Evolutionary conservation across 1,140 invertebrate genomes (phyloP).

Genomic region (Tetramorium alpestre): DNA sequence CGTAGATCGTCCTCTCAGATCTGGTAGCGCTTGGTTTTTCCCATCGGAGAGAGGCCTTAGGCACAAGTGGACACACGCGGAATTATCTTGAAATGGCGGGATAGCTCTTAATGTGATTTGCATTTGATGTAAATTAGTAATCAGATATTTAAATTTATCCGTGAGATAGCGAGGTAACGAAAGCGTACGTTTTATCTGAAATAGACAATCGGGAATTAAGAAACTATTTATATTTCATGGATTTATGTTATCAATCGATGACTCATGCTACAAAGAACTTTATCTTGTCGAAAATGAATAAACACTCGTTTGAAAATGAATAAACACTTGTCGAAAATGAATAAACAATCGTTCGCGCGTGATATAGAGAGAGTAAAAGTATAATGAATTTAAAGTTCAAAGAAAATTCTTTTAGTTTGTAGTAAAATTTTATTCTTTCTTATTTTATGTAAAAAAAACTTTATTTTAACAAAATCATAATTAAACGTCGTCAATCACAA

Average conservation of each 20-base stretch:
- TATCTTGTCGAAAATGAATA: background rate
- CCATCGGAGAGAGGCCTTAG: background rate
- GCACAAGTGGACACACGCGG: background rate
- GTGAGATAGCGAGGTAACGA: background rate
- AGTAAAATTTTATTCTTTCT: background rate
- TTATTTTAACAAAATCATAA: background rate
- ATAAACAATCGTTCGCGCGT: too few species aligned
- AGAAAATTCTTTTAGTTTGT: background rate
- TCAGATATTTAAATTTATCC: background rate
- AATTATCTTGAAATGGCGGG: background rate
- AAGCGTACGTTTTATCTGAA: background rate
- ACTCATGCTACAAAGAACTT: background rate
- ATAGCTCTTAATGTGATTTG: background rate
- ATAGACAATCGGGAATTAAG: background rate
- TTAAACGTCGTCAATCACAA: background rate
- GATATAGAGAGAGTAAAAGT: background rate
- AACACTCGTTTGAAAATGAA: background rate
- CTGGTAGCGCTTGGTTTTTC: background rate
- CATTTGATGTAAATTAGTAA: conserved; percentile 21
- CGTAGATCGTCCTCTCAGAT: background rate
- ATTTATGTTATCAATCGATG: background rate
- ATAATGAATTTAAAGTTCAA: background rate
- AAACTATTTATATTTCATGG: background rate
- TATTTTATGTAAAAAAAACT: background rate
- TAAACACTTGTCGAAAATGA: too few species aligned